phyloP scores from a whole-genome alignment of 2,113 vertebrate species.

The Syngnathus floridae region DNA sequence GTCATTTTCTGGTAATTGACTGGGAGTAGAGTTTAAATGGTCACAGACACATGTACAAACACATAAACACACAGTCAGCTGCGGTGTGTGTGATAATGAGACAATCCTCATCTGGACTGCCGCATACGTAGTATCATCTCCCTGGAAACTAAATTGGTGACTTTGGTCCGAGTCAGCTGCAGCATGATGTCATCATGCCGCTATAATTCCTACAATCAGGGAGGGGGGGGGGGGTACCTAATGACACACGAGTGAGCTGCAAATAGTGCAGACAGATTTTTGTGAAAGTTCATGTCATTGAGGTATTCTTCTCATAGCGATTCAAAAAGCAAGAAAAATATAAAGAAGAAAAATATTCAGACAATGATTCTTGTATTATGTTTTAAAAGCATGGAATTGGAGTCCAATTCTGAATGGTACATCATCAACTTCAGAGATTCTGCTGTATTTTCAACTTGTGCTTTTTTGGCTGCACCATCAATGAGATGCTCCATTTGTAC shows the following conservation, averaged over 20 bases:
- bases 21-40: conserved; percentile 63
- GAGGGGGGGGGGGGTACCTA: conserved; percentile 27
- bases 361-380: background rate
- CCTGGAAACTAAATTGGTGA: conserved; percentile 62
- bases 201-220: conserved; percentile 60
- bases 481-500: conserved; percentile 5
- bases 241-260: conserved; percentile 56
- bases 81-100: conserved; percentile 64
- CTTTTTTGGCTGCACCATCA: conserved; percentile 5
- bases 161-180: conserved; percentile 65
- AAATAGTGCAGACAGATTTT: conserved; percentile 45
- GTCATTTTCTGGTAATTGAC: conserved; percentile 68
- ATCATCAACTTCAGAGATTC: background rate
- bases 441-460: background rate
- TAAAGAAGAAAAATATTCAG: background rate
- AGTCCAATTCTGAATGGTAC: background rate
- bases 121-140: conserved; percentile 57
- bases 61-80: conserved; percentile 39
- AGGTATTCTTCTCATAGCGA: background rate
- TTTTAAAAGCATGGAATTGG: too few species aligned
- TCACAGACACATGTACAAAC: conserved; percentile 41
- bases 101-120: conserved; percentile 66
- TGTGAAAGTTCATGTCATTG: conserved; percentile 7
- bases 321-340: background rate
- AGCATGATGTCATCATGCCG: conserved; percentile 60